These are phyloP conservation scores for Coccyzus lansbergi DNA, from an alignment of 2,797 vertebrate species.

Conservation along the genomic window DNA sequence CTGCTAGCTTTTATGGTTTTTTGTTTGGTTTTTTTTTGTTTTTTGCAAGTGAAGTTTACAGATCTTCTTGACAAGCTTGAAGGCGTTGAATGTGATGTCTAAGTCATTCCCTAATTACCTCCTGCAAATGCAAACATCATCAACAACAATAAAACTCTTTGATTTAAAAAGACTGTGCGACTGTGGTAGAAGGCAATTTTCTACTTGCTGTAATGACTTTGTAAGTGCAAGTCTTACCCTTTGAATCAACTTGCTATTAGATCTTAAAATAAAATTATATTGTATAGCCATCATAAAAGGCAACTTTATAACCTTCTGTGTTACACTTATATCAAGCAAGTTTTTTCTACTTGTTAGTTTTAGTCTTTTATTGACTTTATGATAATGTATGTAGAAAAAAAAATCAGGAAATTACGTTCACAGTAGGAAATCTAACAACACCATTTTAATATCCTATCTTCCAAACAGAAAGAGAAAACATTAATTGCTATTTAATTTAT, in stretches of 20 bases:
- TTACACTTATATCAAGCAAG: slow-evolving; percentile 46
- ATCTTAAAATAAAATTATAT: slow-evolving; percentile 73
- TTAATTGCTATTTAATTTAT: slow-evolving; percentile 83
- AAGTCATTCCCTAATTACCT: slow-evolving; percentile 62
- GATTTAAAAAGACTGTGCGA: slow-evolving; percentile 69
- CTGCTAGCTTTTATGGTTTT: not conserved
- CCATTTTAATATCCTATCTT: slow-evolving; percentile 75
- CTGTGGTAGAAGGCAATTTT: slow-evolving; percentile 67
- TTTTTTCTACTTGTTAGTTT: slow-evolving; percentile 68
- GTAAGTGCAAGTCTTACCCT: slow-evolving; percentile 64
- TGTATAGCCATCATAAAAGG: slow-evolving; percentile 62
- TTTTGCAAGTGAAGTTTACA: not conserved
- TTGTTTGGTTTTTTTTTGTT: not conserved
- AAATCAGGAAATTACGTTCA: slow-evolving; percentile 86
- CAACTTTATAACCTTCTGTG: slow-evolving; percentile 53
- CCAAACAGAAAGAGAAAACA: slow-evolving; percentile 76
- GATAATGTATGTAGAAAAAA: slow-evolving; percentile 70
- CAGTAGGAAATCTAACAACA: slow-evolving; percentile 79
- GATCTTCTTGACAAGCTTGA: slow-evolving; percentile 50
- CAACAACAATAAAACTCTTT: slow-evolving; percentile 60
- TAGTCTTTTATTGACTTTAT: slow-evolving; percentile 54
- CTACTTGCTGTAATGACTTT: slow-evolving; percentile 70
- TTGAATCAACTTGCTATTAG: slow-evolving; percentile 71
- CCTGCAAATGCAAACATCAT: slow-evolving; percentile 62
- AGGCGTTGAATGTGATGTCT: not conserved